A percentile compares a stretch with the other conserved stretches of the same genome.
Evolutionary conservation across 2,888 invertebrate genomes (phyloP).

Genomic region (Philhelius pedissequus): DNA sequence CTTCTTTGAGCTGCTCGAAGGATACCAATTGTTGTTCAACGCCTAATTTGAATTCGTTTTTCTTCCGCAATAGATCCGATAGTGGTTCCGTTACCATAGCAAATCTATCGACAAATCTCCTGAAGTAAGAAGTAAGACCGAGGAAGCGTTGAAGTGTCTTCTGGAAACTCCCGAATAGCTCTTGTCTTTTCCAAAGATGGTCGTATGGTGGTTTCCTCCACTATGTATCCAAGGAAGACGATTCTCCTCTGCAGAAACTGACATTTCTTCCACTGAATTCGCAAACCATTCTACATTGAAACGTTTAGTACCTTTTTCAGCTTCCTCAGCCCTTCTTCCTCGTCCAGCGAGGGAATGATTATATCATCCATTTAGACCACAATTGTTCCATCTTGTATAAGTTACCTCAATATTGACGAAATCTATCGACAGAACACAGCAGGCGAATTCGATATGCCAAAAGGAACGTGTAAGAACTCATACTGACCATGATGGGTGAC

Average conservation of each 20-base stretch:
- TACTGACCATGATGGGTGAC: no score
- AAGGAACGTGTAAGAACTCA: no score
- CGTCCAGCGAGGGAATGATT: conserved; percentile 42
- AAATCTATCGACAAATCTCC: neutral
- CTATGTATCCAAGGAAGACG: conserved; percentile 56
- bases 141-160: conserved; percentile 12
- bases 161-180: conserved; percentile 10
- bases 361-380: neutral
- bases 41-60: conserved; percentile 61
- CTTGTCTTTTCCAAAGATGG: conserved; percentile 34
- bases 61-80: conserved; percentile 45
- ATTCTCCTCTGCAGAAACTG: conserved; percentile 33
- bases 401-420: conserved; percentile 38
- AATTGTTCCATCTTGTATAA: conserved; percentile 13
- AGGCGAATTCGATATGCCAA: no score
- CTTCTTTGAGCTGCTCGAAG: conserved; percentile 67
- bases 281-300: conserved; percentile 41
- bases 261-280: conserved; percentile 51
- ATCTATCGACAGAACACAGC: no score
- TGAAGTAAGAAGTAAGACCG: conserved; percentile 32
- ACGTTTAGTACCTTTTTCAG: neutral
- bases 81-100: conserved; percentile 4
- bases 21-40: conserved; percentile 53
- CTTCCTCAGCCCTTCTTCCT: conserved; percentile 28
- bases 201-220: conserved; percentile 33